Evolutionary conservation across 2,888 invertebrate species (phyloP).

Genomic region (Campoletis raptor): DNA sequence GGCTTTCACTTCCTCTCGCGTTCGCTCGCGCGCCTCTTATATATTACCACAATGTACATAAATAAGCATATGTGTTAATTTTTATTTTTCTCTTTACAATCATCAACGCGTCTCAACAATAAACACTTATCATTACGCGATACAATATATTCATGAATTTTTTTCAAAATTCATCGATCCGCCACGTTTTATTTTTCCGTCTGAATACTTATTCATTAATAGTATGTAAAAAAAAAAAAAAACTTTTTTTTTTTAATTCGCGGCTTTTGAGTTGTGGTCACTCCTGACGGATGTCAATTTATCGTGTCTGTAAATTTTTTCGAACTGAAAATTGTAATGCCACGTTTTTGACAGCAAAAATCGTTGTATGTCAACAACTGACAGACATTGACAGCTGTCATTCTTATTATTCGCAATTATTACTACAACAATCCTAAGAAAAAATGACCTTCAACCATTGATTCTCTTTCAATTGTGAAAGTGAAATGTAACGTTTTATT

Average conservation of each 20-base stretch:
- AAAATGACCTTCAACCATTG: too few species aligned
- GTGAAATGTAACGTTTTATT: neutral
- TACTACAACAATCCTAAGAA: neutral
- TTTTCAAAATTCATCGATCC: constrained; percentile 9
- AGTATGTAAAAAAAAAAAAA: neutral
- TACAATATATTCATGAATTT: neutral
- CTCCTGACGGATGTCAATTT: neutral
- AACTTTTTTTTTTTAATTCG: neutral
- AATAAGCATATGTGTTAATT: constrained; percentile 27
- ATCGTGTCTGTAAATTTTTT: neutral
- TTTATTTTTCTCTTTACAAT: neutral
- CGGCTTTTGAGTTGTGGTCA: neutral
- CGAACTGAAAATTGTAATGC: neutral
- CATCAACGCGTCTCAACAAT: constrained; percentile 2
- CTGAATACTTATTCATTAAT: neutral
- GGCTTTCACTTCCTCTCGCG: constrained; percentile 85
- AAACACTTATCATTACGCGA: neutral
- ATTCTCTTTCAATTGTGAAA: too few species aligned
- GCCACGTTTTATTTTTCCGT: neutral
- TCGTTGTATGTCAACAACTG: neutral
- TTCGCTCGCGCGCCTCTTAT: constrained; percentile 71
- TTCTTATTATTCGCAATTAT: neutral
- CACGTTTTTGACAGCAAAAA: neutral
- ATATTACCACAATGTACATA: constrained; percentile 42
- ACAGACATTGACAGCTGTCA: neutral